Conservation (phyloP, 1,140 invertebrate genomes). For the Zaprionus taronus region DNA sequence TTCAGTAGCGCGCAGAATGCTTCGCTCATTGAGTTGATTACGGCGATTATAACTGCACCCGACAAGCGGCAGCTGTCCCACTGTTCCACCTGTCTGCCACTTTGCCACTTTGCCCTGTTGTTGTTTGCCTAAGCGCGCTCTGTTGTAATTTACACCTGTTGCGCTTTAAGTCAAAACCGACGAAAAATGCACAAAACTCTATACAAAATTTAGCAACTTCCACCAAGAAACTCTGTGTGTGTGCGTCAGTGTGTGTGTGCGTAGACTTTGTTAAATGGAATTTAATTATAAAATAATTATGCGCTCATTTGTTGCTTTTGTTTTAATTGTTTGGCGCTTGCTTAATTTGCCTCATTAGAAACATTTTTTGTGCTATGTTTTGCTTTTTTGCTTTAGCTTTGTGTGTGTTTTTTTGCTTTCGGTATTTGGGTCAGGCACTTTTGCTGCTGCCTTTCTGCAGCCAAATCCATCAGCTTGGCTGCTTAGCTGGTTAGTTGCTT, state of each 20-base stretch:
- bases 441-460: slow-evolving; percentile 26
- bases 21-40: slow-evolving; percentile 65
- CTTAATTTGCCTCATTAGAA: slow-evolving; percentile 79
- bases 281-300: slow-evolving; percentile 82
- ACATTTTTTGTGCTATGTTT: slow-evolving; percentile 47
- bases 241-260: slow-evolving; percentile 26
- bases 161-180: slow-evolving; percentile 47
- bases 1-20: slow-evolving; percentile 55
- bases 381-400: slow-evolving; percentile 7
- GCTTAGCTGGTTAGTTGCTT: slow-evolving; percentile 12
- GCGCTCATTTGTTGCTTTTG: slow-evolving; percentile 76
- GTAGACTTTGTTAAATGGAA: slow-evolving; percentile 73
- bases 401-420: slow-evolving; percentile 6
- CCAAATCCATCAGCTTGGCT: slow-evolving; percentile 25
- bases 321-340: slow-evolving; percentile 80
- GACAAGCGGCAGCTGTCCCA: not conserved
- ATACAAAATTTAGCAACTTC: slow-evolving; percentile 58
- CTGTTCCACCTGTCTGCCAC: slow-evolving; percentile 18
- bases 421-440: slow-evolving; percentile 64
- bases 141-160: slow-evolving; percentile 75
- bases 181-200: slow-evolving; percentile 53
- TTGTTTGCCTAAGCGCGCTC: slow-evolving; percentile 22
- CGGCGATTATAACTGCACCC: slow-evolving; percentile 63
- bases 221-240: not conserved
- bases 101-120: slow-evolving; percentile 12